Conservation (phyloP, 2,797 vertebrate genomes). For the Falco concolor region DNA sequence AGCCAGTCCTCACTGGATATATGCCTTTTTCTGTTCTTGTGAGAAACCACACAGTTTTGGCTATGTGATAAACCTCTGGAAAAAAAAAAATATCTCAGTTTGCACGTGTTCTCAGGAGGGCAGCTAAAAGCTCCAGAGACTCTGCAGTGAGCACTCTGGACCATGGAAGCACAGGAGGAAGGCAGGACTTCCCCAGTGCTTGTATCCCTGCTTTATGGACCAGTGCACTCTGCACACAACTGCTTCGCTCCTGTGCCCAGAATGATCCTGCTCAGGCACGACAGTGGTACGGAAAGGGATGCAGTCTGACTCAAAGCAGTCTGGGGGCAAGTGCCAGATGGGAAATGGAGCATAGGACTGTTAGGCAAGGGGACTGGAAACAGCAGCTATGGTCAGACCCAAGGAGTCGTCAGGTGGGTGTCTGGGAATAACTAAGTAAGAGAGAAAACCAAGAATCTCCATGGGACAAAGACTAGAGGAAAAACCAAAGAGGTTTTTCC, state of each 20-base stretch:
- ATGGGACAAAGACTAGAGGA: background rate
- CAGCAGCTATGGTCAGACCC: background rate
- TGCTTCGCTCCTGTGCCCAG: background rate
- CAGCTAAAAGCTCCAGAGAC: conserved; percentile 2
- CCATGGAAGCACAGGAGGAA: background rate
- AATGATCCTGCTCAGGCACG: background rate
- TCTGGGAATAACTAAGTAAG: background rate
- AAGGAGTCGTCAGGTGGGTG: background rate
- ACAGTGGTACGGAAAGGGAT: accelerated
- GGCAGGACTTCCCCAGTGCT: background rate
- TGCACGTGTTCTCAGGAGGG: conserved; percentile 35
- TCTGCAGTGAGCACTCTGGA: background rate
- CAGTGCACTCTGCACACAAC: background rate
- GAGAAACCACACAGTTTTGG: conserved; percentile 48
- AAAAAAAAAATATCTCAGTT: background rate
- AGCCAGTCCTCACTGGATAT: conserved; percentile 51
- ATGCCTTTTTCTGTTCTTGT: conserved; percentile 34
- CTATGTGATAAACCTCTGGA: conserved; percentile 34
- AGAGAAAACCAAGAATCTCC: background rate
- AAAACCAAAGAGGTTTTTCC: background rate
- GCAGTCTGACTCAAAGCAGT: background rate
- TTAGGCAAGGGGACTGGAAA: background rate
- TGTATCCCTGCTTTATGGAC: background rate
- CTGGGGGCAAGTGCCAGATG: background rate
- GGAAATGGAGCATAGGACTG: background rate